phyloP scores from a whole-genome alignment of 64 coral and sea anemone genomes.

The Acropora yongei region DNA sequence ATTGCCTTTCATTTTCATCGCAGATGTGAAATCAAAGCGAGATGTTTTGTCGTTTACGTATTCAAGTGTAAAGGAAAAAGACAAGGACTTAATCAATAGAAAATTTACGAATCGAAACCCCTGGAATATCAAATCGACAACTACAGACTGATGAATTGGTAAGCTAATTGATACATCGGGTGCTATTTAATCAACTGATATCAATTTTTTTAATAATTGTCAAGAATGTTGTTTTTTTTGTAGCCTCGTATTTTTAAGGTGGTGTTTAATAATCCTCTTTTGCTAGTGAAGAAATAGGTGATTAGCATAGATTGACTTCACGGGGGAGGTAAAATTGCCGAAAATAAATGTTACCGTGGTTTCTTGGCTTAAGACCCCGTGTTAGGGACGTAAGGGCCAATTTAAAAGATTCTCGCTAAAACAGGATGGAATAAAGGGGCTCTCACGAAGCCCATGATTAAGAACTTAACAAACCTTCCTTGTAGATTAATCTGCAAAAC shows the following conservation, averaged over 20 bases:
- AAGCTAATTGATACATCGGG: background rate
- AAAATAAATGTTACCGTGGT: no score
- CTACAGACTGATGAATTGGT: background rate
- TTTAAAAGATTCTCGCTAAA: no score
- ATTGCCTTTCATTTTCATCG: background rate
- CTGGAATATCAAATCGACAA: background rate
- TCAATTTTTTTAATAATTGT: background rate
- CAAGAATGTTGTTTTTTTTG: background rate
- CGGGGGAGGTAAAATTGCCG: no score
- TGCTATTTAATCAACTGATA: background rate
- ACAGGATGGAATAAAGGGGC: no score
- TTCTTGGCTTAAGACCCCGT: no score
- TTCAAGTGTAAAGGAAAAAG: background rate
- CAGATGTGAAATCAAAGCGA: constrained; percentile 17
- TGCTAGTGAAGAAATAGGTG: no score
- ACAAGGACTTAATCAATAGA: background rate
- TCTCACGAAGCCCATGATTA: no score
- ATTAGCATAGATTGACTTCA: no score
- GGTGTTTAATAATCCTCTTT: background rate
- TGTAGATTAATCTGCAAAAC: no score
- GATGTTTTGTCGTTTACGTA: background rate
- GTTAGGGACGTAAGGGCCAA: no score
- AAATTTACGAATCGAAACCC: background rate
- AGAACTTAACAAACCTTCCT: no score
- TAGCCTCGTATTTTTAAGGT: background rate